A percentile compares a stretch with the other conserved stretches of the same genome.
Conservation (phyloP, 92 coral and sea anemone genomes). For the Desmophyllum pertusum region DNA sequence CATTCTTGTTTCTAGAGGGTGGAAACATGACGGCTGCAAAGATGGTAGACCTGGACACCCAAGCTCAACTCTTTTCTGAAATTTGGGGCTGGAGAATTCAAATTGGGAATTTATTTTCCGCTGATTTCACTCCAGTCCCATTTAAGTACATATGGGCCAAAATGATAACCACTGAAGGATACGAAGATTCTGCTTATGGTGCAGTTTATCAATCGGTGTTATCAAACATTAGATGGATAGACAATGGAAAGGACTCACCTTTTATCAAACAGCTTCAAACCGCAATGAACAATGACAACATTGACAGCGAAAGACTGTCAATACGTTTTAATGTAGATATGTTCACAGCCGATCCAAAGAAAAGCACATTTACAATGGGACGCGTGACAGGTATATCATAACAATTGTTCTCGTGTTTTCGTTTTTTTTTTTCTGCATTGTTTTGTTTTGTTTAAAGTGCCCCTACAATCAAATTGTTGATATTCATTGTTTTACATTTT, state of each 20-base stretch:
- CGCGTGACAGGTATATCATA: constrained; percentile 56
- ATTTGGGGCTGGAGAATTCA: constrained; percentile 81
- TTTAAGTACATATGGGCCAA: constrained; percentile 64
- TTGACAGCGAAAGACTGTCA: constrained; percentile 51
- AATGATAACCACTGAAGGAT: background rate
- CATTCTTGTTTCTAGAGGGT: constrained; percentile 17
- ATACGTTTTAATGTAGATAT: constrained; percentile 74
- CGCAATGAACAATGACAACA: constrained; percentile 33
- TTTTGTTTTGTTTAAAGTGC: too few relatives aligned
- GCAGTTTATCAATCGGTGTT: constrained; percentile 74
- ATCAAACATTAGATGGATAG: constrained; percentile 59
- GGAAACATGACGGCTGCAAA: constrained; percentile 58
- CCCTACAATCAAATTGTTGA: too few relatives aligned
- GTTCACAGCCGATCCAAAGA: constrained; percentile 5
- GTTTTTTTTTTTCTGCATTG: too few relatives aligned
- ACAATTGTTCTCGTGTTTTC: background rate
- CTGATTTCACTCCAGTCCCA: constrained; percentile 68
- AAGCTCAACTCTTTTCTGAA: constrained; percentile 57
- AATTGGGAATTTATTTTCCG: constrained; percentile 63
- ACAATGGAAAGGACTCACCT: constrained; percentile 20
- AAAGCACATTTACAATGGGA: constrained; percentile 55
- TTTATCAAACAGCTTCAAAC: constrained; percentile 45
- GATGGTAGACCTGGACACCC: constrained; percentile 74
- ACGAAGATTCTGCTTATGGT: constrained; percentile 33
- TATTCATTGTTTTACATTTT: too few relatives aligned